Evolutionary conservation across 2,888 invertebrate species (phyloP), one percentile per base, ranked within the genome.

Genomic region (Bedellia somnulentella): DNA sequence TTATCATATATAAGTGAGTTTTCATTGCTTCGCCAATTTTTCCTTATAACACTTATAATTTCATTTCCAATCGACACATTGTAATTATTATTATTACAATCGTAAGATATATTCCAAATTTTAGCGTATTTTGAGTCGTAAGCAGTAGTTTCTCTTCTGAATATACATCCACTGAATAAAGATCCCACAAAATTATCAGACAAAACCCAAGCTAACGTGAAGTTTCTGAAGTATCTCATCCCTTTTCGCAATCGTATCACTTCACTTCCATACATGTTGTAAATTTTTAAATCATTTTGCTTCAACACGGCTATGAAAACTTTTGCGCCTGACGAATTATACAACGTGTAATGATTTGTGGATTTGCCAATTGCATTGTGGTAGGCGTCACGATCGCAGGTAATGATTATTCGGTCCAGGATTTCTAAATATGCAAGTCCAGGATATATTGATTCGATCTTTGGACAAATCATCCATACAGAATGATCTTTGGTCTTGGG

Each of bases 391-490:
- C 37, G 32, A 40, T 44, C 47, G 30, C 48, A 38, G 1, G 47
- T 45, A 2, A 67, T 40, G 5, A 60, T 52, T 4, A 67, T 37
- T 29, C 57, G 40, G 15, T 51, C 42, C 13, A 66, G 29, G 5
- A 54, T 40, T 8, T 32, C 42, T 18, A 66, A 35, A 36, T 54
- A 63, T 1, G 60, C 57, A 5, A 66, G 41, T 1, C 60, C 57
- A 6, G 67, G 66, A 24, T 41, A 44, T 4, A 46, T 41, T 2
- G 35, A 42, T 2, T 44, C 31, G 4, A 39, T 32, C 14, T 41
- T 38, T 2, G 67, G 67, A 35, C 62, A 61, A n/a, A 47, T 27
- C 67, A 66, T 66, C 64, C 67, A 62, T 42, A 43, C 36, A 31
- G 34, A n/a, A n/a, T n/a, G n/a, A n/a, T n/a, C n/a, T n/a, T n/a